Evolutionary conservation across 1,140 invertebrate genomes (phyloP).

Genomic region (Ylistrum balloti): DNA sequence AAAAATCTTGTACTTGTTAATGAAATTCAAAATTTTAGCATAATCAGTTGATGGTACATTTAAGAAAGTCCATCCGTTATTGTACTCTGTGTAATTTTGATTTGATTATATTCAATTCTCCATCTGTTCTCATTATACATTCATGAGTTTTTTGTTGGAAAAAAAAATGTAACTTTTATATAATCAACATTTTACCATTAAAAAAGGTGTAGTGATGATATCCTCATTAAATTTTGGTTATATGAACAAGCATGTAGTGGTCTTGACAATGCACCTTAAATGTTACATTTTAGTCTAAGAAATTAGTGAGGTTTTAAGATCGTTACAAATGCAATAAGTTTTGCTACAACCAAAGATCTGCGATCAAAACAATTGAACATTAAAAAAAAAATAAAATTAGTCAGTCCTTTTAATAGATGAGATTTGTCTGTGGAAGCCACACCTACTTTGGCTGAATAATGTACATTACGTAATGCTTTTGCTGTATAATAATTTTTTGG

Average conservation of each 20-base stretch:
- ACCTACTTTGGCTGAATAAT: not conserved
- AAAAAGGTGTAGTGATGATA: not conserved
- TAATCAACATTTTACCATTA: not conserved
- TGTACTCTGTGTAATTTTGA: conserved; percentile 39
- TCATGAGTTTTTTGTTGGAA: not conserved
- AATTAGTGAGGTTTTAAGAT: not conserved
- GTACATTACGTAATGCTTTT: too few relatives aligned
- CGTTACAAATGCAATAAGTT: not conserved
- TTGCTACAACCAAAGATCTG: conserved; percentile 31
- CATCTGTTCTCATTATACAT: not conserved
- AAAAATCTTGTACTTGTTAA: not conserved
- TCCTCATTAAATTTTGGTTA: too few relatives aligned
- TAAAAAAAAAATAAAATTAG: not conserved
- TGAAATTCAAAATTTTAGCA: conserved; percentile 21
- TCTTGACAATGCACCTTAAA: too few relatives aligned
- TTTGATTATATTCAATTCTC: conserved; percentile 4
- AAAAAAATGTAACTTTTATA: not conserved
- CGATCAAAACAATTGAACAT: too few relatives aligned
- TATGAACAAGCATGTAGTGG: too few relatives aligned
- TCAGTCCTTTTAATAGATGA: not conserved
- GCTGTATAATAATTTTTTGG: too few relatives aligned
- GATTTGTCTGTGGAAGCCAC: not conserved
- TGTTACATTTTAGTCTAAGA: too few relatives aligned
- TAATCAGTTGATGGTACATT: conserved; percentile 24
- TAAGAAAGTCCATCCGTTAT: not conserved